These are phyloP conservation scores for Microctonus aethiopoides DNA, from an alignment of 2,888 invertebrate genomes.

Conservation along the genomic window DNA sequence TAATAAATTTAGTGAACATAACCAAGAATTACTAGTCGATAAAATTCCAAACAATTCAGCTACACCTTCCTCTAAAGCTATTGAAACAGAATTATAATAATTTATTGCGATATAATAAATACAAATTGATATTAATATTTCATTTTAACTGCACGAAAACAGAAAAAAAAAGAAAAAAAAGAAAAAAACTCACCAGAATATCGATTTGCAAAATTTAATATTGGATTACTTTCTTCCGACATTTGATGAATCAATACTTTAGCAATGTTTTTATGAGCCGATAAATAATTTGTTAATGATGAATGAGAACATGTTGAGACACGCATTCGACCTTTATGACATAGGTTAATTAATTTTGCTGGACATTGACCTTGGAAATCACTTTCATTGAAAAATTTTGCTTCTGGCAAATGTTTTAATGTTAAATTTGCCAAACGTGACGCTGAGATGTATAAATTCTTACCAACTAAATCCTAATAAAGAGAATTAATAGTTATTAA, in stretches of 20 bases:
- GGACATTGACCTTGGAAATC: constrained; percentile 55
- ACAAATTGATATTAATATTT: too few relatives aligned
- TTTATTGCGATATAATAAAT: too few relatives aligned
- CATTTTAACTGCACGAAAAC: too few relatives aligned
- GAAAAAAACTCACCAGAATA: constrained; percentile 52
- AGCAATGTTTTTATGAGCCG: constrained; percentile 57
- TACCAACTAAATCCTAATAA: constrained; percentile 53
- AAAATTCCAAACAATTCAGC: constrained; percentile 58
- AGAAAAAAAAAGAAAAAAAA: too few relatives aligned
- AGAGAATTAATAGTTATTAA: constrained; percentile 14
- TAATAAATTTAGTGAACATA: constrained; percentile 47
- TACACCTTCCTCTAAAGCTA: constrained; percentile 57
- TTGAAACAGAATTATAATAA: constrained; percentile 15
- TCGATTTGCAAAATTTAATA: constrained; percentile 56
- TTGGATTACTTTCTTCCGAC: constrained; percentile 47
- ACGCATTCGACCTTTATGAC: constrained; percentile 52
- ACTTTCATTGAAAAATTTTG: constrained; percentile 57
- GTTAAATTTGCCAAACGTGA: constrained; percentile 50
- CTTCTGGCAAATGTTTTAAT: constrained; percentile 51
- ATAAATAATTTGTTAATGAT: constrained; percentile 54
- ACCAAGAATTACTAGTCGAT: constrained; percentile 58
- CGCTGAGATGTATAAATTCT: constrained; percentile 53
- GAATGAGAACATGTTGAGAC: constrained; percentile 58
- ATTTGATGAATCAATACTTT: constrained; percentile 56
- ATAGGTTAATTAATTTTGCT: constrained; percentile 54